Evolutionary conservation across 2,888 invertebrate genomes (phyloP).

Genomic region (Orchesella flavescens): DNA sequence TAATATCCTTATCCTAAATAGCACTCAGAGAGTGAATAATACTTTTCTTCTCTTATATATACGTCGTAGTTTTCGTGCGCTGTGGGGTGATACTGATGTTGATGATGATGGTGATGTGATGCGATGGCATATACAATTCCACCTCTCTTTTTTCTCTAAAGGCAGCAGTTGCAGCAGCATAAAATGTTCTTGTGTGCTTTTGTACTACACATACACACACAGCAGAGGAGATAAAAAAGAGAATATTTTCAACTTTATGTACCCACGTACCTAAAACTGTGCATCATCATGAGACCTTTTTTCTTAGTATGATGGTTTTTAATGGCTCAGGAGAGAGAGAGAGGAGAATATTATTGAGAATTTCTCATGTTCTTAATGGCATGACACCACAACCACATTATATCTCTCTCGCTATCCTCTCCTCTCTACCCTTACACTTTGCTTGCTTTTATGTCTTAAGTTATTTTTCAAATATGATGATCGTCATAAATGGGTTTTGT

Average conservation of each 20-base stretch:
- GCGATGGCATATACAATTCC: conserved; percentile 49
- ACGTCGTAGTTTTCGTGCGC: conserved; percentile 60
- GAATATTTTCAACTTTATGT: conserved; percentile 53
- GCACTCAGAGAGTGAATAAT: conserved; percentile 59
- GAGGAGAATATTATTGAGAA: conserved; percentile 52
- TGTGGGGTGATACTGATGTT: conserved; percentile 57
- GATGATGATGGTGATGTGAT: conserved; percentile 43
- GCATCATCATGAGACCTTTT: conserved; percentile 58
- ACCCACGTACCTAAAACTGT: conserved; percentile 45
- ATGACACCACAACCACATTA: conserved; percentile 42
- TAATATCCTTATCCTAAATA: conserved; percentile 59
- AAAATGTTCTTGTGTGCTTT: conserved; percentile 2
- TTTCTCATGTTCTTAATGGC: conserved; percentile 63
- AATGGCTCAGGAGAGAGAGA: conserved; percentile 49
- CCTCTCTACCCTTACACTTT: not conserved
- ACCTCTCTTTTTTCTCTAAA: conserved; percentile 11
- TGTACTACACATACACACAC: conserved; percentile 1
- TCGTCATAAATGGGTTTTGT: conserved; percentile 17
- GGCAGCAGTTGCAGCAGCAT: conserved; percentile 5
- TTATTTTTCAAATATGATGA: conserved; percentile 17
- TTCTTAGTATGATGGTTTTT: conserved; percentile 63
- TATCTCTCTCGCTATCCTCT: not conserved
- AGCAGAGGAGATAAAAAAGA: conserved; percentile 40
- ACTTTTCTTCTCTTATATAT: conserved; percentile 16
- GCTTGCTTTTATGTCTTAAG: not conserved